These are phyloP conservation scores for Microctenopoma lineatum DNA, from an alignment of 2,797 vertebrate genomes.

Conservation along the genomic window DNA sequence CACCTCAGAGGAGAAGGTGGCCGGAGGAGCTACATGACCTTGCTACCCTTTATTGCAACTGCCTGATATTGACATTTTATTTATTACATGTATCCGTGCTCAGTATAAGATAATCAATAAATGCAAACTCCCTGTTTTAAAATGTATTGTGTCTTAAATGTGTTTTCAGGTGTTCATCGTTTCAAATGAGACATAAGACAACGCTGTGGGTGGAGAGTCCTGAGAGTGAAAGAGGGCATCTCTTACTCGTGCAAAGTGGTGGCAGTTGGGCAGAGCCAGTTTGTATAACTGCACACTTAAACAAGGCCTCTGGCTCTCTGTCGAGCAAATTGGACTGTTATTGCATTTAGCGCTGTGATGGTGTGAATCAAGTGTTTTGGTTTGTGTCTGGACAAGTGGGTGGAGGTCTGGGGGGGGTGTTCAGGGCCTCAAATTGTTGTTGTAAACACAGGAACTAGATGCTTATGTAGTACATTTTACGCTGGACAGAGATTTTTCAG, in stretches of 20 bases:
- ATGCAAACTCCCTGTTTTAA: conserved; percentile 16
- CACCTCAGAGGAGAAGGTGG: conserved; percentile 79
- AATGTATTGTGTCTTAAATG: neutral
- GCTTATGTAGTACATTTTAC: neutral
- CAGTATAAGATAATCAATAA: conserved; percentile 46
- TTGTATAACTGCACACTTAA: conserved; percentile 65
- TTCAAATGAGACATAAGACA: conserved; percentile 30
- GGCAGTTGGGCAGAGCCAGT: conserved; percentile 64
- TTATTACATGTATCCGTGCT: conserved; percentile 23
- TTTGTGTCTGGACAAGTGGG: conserved; percentile 52
- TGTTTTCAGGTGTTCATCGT: conserved; percentile 24
- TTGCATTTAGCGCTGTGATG: conserved; percentile 70
- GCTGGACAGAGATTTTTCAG: neutral
- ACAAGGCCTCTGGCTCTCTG: conserved; percentile 68
- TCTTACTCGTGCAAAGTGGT: conserved; percentile 81
- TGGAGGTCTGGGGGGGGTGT: conserved; percentile 17
- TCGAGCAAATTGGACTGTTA: conserved; percentile 82
- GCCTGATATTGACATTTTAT: conserved; percentile 47
- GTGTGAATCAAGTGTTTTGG: conserved; percentile 68
- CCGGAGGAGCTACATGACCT: conserved; percentile 83
- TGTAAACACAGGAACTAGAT: conserved; percentile 23
- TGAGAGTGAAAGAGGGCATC: conserved; percentile 74
- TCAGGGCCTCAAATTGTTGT: neutral
- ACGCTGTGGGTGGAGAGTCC: conserved; percentile 67
- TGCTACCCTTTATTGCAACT: conserved; percentile 65